phyloP scores from a whole-genome alignment of 2,113 vertebrate species.

The Calonectris borealis region DNA sequence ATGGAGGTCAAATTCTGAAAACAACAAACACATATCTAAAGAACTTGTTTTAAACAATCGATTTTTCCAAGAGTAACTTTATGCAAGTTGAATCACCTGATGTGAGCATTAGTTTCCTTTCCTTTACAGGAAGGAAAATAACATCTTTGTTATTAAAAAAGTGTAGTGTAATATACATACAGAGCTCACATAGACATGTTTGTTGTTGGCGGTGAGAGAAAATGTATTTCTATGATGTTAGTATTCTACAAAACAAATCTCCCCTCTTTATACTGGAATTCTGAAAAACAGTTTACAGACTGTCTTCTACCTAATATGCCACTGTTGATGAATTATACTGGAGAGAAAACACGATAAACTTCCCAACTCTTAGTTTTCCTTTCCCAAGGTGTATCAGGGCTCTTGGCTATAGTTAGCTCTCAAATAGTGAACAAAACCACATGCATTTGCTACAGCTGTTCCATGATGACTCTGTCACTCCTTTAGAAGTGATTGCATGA shows the following conservation, averaged over 20 bases:
- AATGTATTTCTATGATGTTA: background rate
- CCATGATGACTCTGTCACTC: background rate
- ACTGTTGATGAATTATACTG: background rate
- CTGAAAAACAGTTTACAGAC: background rate
- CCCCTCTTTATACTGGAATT: background rate
- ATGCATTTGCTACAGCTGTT: background rate
- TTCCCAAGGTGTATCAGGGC: background rate
- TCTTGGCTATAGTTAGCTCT: background rate
- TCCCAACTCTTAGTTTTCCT: background rate
- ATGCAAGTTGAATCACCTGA: background rate
- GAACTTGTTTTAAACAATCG: background rate
- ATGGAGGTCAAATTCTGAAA: background rate
- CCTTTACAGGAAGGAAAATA: background rate
- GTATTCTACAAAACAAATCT: background rate
- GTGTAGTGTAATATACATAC: background rate
- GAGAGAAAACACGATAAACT: fast-evolving
- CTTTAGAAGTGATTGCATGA: background rate
- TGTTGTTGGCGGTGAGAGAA: background rate
- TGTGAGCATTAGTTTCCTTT: background rate
- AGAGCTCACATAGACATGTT: background rate
- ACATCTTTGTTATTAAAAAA: background rate
- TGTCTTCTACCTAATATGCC: background rate
- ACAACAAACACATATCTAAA: background rate
- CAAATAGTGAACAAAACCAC: background rate
- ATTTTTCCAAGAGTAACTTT: background rate